Evolutionary conservation across 1,140 invertebrate species (phyloP).

Genomic region (Drosophila lowei): DNA sequence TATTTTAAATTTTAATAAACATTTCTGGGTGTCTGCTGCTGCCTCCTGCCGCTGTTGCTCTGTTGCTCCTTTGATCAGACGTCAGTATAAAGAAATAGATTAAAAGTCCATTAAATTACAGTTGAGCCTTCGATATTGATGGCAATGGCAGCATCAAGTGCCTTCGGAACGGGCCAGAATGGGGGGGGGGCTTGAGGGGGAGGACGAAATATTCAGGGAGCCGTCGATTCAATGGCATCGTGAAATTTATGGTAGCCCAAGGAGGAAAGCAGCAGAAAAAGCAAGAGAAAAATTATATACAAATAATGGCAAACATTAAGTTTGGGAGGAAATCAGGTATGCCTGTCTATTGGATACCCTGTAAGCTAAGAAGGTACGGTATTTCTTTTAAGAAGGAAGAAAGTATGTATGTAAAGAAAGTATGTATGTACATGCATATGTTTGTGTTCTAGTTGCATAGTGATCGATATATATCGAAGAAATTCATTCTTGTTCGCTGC

Average conservation of each 20-base stretch:
- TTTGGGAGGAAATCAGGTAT: neutral
- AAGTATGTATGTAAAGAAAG: constrained; percentile 3
- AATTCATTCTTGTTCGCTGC: no score
- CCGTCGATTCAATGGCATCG: constrained; percentile 33
- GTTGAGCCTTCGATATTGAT: constrained; percentile 61
- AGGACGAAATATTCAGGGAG: no score
- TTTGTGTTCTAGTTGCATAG: no score
- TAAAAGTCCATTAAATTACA: constrained; percentile 76
- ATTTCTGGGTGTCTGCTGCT: constrained; percentile 39
- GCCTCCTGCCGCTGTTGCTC: constrained; percentile 6
- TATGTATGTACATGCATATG: no score
- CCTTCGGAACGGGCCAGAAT: constrained; percentile 33
- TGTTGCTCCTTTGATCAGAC: constrained; percentile 61
- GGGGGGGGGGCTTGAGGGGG: neutral
- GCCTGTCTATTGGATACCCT: no score
- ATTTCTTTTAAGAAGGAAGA: no score
- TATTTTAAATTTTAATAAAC: constrained; percentile 66
- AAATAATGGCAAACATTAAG: constrained; percentile 31
- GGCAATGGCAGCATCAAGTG: constrained; percentile 51
- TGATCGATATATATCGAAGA: no score
- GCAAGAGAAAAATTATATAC: constrained; percentile 12
- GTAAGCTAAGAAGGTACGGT: no score
- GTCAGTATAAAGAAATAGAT: constrained; percentile 66
- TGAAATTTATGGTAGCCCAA: constrained; percentile 57
- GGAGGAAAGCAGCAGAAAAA: constrained; percentile 31